A percentile compares a stretch with the other conserved stretches of the same genome.
Conservation (phyloP, 2,113 vertebrate genomes). For the Spheniscus mendiculus region DNA sequence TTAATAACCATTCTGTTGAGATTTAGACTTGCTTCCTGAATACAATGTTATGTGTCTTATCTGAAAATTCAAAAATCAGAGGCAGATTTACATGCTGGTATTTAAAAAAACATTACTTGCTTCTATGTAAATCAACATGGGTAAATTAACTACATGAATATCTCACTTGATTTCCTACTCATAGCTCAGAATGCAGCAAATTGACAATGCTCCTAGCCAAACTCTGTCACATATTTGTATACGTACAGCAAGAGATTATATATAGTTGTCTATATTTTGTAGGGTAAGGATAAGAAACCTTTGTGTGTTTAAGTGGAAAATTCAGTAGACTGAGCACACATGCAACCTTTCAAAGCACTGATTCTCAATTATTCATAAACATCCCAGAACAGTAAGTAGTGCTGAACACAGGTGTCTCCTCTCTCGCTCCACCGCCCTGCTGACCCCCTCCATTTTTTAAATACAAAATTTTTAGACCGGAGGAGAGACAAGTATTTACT, state of each 20-base stretch:
- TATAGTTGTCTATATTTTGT: neutral
- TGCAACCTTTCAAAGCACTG: neutral
- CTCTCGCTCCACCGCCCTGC: rapidly evolving
- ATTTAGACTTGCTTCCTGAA: neutral
- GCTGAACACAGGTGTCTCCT: neutral
- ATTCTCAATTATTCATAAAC: neutral
- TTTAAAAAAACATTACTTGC: neutral
- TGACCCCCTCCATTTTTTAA: neutral
- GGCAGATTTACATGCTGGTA: neutral
- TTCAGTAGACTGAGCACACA: neutral
- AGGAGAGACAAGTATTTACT: neutral
- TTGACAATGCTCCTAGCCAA: neutral
- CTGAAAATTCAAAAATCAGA: neutral
- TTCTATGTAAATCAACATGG: neutral
- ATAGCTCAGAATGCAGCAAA: neutral
- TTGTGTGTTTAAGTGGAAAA: neutral
- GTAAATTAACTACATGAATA: neutral
- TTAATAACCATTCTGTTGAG: neutral
- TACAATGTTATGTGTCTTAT: neutral
- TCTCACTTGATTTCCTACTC: neutral
- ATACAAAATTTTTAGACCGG: neutral
- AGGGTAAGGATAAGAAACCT: neutral
- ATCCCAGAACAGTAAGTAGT: neutral
- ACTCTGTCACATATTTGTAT: neutral
- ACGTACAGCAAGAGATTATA: neutral